These are phyloP conservation scores for Pardosa pseudoannulata DNA, from an alignment of 2,888 invertebrate genomes.

Conservation along the genomic window DNA sequence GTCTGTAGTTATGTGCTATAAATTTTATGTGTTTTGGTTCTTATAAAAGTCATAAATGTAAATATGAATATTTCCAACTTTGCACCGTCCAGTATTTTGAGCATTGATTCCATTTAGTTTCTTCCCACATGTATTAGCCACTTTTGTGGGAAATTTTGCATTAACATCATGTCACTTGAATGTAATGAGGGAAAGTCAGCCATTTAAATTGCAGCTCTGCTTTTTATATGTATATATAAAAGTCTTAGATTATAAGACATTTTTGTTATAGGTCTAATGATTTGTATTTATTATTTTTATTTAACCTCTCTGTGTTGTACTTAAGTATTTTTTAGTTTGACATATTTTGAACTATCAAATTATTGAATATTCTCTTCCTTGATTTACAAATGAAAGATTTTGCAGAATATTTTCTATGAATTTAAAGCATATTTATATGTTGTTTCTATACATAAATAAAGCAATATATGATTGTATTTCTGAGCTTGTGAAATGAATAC, in stretches of 20 bases:
- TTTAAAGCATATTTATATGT: no score
- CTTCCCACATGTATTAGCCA: background rate
- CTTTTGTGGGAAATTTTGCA: background rate
- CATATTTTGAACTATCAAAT: no score
- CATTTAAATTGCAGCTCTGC: background rate
- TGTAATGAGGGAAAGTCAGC: background rate
- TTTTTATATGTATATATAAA: background rate
- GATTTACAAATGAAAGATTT: no score
- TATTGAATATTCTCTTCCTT: no score
- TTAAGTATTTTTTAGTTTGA: background rate
- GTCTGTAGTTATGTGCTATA: no score
- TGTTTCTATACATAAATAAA: no score
- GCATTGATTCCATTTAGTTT: background rate
- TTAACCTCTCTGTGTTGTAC: background rate
- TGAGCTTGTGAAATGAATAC: no score
- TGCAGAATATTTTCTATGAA: no score
- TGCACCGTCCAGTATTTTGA: constrained; percentile 6
- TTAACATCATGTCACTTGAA: background rate
- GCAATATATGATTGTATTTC: no score
- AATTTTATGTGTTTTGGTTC: no score
- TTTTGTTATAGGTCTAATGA: background rate
- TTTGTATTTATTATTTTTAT: background rate
- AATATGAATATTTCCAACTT: background rate
- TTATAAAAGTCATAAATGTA: background rate
- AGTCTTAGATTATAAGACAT: no score